Conservation (phyloP, 2,888 invertebrate species). For the Urechis unicinctus region DNA sequence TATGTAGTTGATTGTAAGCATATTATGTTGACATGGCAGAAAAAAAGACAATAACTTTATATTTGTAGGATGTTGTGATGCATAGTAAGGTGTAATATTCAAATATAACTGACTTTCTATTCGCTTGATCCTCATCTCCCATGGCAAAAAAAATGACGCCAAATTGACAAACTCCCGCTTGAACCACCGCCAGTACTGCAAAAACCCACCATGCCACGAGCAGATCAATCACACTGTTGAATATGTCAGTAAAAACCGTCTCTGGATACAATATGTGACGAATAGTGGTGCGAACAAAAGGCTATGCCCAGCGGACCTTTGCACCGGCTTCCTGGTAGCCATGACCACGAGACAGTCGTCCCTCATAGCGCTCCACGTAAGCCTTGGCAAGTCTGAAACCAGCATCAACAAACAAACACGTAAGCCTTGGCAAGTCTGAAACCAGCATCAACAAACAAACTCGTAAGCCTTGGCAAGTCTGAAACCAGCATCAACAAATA, state of each 20-base stretch:
- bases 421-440: conserved; percentile 72
- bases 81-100: too few relatives aligned
- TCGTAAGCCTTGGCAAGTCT: conserved; percentile 79
- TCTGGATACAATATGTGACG: too few relatives aligned
- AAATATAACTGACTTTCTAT: conserved; percentile 73
- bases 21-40: not conserved
- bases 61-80: too few relatives aligned
- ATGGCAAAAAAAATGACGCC: conserved; percentile 81
- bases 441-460: too few relatives aligned
- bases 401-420: too few relatives aligned
- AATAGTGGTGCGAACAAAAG: too few relatives aligned
- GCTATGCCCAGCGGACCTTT: conserved; percentile 29
- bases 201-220: conserved; percentile 2
- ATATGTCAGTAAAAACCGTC: too few relatives aligned
- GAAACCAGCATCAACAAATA: too few relatives aligned
- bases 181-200: conserved; percentile 51
- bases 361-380: conserved; percentile 83
- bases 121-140: conserved; percentile 92
- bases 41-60: too few relatives aligned
- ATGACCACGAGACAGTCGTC: conserved; percentile 52
- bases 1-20: not conserved
- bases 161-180: conserved; percentile 80
- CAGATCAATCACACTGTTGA: too few relatives aligned
- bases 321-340: conserved; percentile 45
- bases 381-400: conserved; percentile 68